Base-by-base conservation (phyloP, 2,888 invertebrate species). In the Tiliacea aurago region DNA sequence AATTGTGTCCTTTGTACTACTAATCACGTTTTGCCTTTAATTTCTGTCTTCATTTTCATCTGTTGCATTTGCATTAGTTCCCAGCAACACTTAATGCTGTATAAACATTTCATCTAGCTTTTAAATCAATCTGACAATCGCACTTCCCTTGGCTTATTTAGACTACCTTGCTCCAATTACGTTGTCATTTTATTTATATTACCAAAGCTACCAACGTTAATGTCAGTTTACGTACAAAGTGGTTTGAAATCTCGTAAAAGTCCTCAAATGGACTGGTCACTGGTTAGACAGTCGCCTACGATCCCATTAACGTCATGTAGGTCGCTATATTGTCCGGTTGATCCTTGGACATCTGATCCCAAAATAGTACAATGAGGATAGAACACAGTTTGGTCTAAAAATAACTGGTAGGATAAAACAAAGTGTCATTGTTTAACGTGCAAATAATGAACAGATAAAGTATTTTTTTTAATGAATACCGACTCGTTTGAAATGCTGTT, bases 341-440 rank as follows among this genome's bases (percentile, higher is more conserved):
- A 84, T 81, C 81, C 79, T 84, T 84, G 84, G 71, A 72, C 79
- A 81, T 81, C 73, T 73, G 62, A 83, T 75, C 68, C 73, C 64
- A 73, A 84, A 81, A 82, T 82, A 82, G 82, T 70, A 63, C 72
- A 79, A 81, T 67, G 76, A 81, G 81, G 82, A 81, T 81, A 81
- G 70, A 70, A 49, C 67, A 37, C 45, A 64, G 41, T 65, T 76
- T 70, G 11, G 56, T 73, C 61, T 73, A 66, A 75, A 75, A 78
- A 81, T 81, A 81, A 69, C 71, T 41, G 37, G 23, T 56, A 47
- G 68, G 56, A 64, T 72, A 78, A 63, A 78, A 78, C 66, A 70
- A 74, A 62, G 74, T 70, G n/a, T 55, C 68, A 81, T 81, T 75
- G 81, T 71, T 75, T 59, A n/a, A 41, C 23, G 15, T 63, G 65